Percentiles rank a stretch among this genome's conserved stretches.
These are phyloP conservation scores for Belgica antarctica DNA, from an alignment of 2,888 invertebrate genomes.

Conservation along the genomic window DNA sequence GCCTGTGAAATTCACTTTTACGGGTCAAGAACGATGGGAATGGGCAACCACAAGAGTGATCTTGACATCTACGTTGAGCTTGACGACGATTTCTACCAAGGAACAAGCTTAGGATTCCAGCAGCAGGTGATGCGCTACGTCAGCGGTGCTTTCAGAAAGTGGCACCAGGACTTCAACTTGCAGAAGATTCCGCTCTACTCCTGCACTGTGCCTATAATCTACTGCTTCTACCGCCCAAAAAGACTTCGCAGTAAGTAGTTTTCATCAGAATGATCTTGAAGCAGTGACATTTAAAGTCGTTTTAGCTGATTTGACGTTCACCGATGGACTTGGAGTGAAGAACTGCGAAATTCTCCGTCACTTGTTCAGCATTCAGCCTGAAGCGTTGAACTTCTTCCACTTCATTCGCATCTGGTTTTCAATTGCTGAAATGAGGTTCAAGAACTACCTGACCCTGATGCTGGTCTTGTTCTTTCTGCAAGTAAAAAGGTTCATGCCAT, in stretches of 20 bases:
- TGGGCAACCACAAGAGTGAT: background rate
- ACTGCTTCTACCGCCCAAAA: background rate
- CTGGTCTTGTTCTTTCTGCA: conserved; percentile 5
- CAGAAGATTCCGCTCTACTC: no score
- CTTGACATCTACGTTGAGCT: background rate
- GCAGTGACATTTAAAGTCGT: background rate
- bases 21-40: background rate
- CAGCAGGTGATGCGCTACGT: no score
- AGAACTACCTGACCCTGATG: background rate
- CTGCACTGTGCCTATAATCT: background rate
- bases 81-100: background rate
- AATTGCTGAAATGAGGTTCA: background rate
- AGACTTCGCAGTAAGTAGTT: no score
- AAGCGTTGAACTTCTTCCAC: background rate
- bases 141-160: no score
- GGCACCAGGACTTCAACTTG: no score
- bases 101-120: no score
- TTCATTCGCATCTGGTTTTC: background rate
- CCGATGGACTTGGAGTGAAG: background rate
- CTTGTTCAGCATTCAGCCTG: background rate
- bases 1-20: background rate
- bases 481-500: background rate
- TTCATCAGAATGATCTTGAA: no score
- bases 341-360: background rate
- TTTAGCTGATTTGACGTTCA: background rate